phyloP scores from a whole-genome alignment of 2,113 vertebrate species.

The Pontoporia blainvillei region DNA sequence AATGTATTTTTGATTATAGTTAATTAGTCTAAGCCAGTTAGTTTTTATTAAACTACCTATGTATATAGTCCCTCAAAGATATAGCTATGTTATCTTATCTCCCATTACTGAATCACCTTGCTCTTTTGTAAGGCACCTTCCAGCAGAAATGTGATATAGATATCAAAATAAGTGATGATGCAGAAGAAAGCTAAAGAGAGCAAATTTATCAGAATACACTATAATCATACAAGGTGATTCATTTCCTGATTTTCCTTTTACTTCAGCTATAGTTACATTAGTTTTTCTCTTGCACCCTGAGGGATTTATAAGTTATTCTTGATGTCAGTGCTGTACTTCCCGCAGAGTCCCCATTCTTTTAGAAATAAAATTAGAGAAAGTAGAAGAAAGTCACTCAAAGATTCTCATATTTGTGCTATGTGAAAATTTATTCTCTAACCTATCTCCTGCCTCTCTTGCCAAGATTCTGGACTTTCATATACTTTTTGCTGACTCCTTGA shows the following conservation, averaged over 20 bases:
- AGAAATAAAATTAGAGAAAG: slow-evolving; percentile 59
- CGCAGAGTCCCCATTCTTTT: slow-evolving; percentile 4
- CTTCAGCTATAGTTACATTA: not conserved
- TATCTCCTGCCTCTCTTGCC: slow-evolving; percentile 35
- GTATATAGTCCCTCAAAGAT: not conserved
- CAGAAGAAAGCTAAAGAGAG: not conserved
- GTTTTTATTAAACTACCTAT: not conserved
- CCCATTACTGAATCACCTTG: not conserved
- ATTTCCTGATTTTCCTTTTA: slow-evolving; percentile 48
- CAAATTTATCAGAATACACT: not conserved
- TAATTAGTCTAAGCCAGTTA: not conserved
- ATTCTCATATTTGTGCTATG: slow-evolving; percentile 36
- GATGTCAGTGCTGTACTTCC: slow-evolving; percentile 14
- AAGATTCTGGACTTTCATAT: slow-evolving; percentile 29
- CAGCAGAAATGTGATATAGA: not conserved
- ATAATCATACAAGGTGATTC: slow-evolving; percentile 14
- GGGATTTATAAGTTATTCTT: slow-evolving; percentile 26
- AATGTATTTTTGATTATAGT: not conserved
- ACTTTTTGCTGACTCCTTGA: slow-evolving; percentile 51
- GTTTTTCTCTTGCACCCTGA: not conserved
- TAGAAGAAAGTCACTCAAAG: slow-evolving; percentile 49
- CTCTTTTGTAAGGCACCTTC: not conserved
- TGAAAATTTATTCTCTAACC: slow-evolving; percentile 65
- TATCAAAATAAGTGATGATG: not conserved
- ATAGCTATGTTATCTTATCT: not conserved